Percentiles rank a stretch among this genome's conserved stretches.
These are phyloP conservation scores for Perognathus longimembris DNA, from an alignment of 2,113 vertebrate genomes.

Conservation along the genomic window DNA sequence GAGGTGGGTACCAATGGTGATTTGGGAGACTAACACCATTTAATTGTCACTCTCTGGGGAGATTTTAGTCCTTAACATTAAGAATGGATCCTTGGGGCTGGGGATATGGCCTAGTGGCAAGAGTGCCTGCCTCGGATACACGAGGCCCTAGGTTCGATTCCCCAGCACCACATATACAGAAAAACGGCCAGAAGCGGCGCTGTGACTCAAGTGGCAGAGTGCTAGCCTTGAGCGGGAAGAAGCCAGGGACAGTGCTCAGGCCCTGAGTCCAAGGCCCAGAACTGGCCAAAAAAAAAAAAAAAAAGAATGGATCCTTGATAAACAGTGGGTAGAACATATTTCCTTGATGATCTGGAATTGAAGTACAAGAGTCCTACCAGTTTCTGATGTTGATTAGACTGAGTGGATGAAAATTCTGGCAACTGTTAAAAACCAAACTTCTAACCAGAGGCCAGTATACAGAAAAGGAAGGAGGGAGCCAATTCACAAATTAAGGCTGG, in stretches of 20 bases:
- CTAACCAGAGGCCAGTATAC: background rate
- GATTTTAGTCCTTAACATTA: background rate
- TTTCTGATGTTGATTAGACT: background rate
- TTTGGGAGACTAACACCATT: background rate
- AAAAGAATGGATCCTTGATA: background rate
- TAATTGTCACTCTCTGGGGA: background rate
- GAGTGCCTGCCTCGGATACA: too few relatives aligned
- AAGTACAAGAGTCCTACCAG: background rate
- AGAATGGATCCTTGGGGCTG: too few relatives aligned
- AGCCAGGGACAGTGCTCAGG: too few relatives aligned
- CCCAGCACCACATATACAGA: too few relatives aligned
- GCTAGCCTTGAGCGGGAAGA: too few relatives aligned
- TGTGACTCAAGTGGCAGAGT: too few relatives aligned
- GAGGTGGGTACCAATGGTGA: background rate
- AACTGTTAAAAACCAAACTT: constrained; percentile 15
- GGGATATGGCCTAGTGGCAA: too few relatives aligned
- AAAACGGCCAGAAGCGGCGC: too few relatives aligned
- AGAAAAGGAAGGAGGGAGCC: background rate
- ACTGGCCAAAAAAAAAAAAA: too few relatives aligned
- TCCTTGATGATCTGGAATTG: background rate
- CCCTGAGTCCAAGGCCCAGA: too few relatives aligned
- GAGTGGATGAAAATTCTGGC: background rate
- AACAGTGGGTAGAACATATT: background rate
- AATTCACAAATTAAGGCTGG: background rate
- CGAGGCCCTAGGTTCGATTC: too few relatives aligned